phyloP scores from a whole-genome alignment of 2,888 invertebrate species.

The Drosophila fungiperda region DNA sequence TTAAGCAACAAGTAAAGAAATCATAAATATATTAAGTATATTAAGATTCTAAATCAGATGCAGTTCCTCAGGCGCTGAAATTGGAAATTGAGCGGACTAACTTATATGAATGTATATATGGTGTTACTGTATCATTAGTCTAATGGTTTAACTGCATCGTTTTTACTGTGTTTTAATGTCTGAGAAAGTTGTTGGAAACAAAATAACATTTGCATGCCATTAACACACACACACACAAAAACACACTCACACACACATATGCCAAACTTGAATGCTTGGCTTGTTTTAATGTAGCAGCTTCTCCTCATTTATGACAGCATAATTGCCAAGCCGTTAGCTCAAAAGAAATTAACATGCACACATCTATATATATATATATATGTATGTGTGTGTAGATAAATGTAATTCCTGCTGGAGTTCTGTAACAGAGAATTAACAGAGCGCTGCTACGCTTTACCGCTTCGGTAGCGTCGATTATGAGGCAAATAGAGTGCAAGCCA shows the following conservation, averaged over 20 bases:
- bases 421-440: conserved; percentile 71
- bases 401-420: conserved; percentile 39
- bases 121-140: conserved; percentile 57
- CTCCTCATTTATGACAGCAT: conserved; percentile 65
- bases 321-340: conserved; percentile 67
- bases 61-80: background rate
- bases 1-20: background rate
- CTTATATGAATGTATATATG: background rate
- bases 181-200: conserved; percentile 65
- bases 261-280: conserved; percentile 53
- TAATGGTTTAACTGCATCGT: conserved; percentile 59
- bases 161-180: conserved; percentile 30
- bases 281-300: conserved; percentile 49
- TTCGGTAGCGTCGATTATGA: conserved; percentile 72
- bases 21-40: background rate
- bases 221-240: conserved; percentile 9
- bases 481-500: conserved; percentile 54
- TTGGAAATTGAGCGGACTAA: background rate
- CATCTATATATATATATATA: background rate
- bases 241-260: background rate
- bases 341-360: conserved; percentile 37
- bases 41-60: background rate
- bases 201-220: conserved; percentile 67
- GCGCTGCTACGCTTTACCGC: conserved; percentile 69
- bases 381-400: conserved; percentile 4